phyloP scores from a whole-genome alignment of 2,113 vertebrate species.

The Ageneiosus marmoratus region DNA sequence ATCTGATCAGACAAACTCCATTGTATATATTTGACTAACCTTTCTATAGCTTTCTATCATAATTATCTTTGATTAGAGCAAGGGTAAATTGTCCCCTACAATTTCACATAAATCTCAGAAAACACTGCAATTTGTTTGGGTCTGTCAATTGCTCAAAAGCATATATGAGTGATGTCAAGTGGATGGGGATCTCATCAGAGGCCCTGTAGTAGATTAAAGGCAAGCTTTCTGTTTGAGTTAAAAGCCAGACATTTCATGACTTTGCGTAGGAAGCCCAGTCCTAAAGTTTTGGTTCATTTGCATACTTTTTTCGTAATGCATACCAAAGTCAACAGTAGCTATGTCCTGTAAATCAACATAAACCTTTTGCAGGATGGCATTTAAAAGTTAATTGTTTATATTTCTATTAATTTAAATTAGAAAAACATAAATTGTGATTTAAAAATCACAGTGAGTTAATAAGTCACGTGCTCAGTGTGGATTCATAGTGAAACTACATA shows the following conservation, averaged over 20 bases:
- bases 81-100: neutral
- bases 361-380: neutral
- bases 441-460: no score
- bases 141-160: neutral
- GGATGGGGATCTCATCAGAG: neutral
- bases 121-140: neutral
- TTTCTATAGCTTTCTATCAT: neutral
- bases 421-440: neutral
- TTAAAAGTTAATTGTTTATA: neutral
- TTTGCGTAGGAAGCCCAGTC: neutral
- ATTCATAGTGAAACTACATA: neutral
- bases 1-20: neutral
- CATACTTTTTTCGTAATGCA: neutral
- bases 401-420: neutral
- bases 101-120: neutral
- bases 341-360: neutral
- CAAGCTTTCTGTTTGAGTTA: slow-evolving; percentile 4
- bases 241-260: neutral
- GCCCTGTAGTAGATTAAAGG: slow-evolving; percentile 1
- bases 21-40: neutral
- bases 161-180: neutral
- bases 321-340: neutral
- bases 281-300: neutral
- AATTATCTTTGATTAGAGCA: neutral
- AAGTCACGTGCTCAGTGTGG: no score